These are phyloP conservation scores for Priocnemis perturbator DNA, from an alignment of 2,888 invertebrate genomes.

Conservation along the genomic window DNA sequence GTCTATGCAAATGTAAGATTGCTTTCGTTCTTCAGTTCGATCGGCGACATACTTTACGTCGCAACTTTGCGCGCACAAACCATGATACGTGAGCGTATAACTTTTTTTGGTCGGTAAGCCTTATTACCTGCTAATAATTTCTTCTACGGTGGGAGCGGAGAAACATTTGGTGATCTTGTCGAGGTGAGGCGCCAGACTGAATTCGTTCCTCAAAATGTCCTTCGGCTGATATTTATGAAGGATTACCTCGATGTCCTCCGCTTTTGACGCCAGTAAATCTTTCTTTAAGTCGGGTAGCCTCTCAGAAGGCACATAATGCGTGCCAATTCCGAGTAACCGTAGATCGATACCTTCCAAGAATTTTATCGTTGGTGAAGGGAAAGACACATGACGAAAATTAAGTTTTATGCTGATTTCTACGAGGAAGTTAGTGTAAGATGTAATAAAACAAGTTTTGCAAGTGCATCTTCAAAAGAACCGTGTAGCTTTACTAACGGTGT, in stretches of 20 bases:
- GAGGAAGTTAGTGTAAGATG: too few species aligned
- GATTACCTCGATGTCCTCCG: conserved; percentile 77
- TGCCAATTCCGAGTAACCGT: conserved; percentile 92
- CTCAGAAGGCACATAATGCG: conserved; percentile 87
- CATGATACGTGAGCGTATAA: too few species aligned
- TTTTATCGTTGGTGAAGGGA: not conserved
- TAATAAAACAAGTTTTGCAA: too few species aligned
- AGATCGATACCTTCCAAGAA: conserved; percentile 83
- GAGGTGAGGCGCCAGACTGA: conserved; percentile 82
- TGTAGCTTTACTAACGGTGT: too few species aligned
- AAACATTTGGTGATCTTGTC: conserved; percentile 89
- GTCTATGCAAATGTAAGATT: conserved; percentile 67
- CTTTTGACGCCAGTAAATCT: conserved; percentile 78
- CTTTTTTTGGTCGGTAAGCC: too few species aligned
- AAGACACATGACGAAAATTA: too few species aligned
- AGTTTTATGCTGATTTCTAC: too few species aligned
- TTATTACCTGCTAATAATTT: conserved; percentile 80
- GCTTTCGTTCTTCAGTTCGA: too few species aligned
- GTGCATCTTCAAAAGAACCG: too few species aligned
- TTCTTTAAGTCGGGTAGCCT: conserved; percentile 81
- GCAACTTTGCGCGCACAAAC: too few species aligned
- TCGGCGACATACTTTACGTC: too few species aligned
- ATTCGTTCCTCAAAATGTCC: conserved; percentile 79
- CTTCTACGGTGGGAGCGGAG: conserved; percentile 84
- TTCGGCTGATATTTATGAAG: conserved; percentile 77